phyloP scores from a whole-genome alignment of 2,113 vertebrate genomes.

The Chaenocephalus aceratus region DNA sequence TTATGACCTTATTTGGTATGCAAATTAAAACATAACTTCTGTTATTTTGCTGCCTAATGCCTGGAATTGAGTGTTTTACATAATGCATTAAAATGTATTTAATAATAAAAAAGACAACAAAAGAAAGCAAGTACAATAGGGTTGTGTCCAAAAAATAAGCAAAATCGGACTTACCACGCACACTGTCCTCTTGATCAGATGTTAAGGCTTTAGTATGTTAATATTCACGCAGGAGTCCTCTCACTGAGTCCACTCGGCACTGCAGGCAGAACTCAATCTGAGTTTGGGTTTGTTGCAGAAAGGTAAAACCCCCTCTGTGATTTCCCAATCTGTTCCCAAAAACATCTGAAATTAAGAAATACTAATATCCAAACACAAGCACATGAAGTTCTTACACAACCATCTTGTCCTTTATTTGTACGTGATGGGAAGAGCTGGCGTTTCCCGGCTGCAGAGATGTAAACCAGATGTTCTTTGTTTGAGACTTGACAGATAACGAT shows the following conservation, averaged over 20 bases:
- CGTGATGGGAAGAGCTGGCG: conserved; percentile 52
- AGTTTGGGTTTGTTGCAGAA: conserved; percentile 10
- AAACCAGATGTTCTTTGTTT: conserved; percentile 71
- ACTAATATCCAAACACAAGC: not conserved
- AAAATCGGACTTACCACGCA: conserved; percentile 49
- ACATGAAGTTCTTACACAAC: conserved; percentile 30
- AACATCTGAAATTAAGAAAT: not conserved
- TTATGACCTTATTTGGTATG: too few relatives aligned
- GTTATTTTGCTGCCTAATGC: too few relatives aligned
- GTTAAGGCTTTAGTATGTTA: not conserved
- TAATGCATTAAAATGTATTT: not conserved
- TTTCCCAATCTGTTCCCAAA: conserved; percentile 2
- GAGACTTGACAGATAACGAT: conserved; percentile 27
- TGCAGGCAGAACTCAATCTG: conserved; percentile 41
- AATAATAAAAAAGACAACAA: not conserved
- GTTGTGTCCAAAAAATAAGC: not conserved
- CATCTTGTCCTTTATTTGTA: conserved; percentile 15
- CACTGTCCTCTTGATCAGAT: conserved; percentile 21
- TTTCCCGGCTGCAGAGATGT: conserved; percentile 55
- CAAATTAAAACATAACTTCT: too few relatives aligned
- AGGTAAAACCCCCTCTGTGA: conserved; percentile 17
- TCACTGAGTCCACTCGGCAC: not conserved
- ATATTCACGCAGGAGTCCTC: not conserved
- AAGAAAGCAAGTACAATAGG: not conserved
- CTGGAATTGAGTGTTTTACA: not conserved